Evolutionary conservation across 2,113 vertebrate genomes (phyloP).

Genomic region (Gnathonemus echidnorhynchus): DNA sequence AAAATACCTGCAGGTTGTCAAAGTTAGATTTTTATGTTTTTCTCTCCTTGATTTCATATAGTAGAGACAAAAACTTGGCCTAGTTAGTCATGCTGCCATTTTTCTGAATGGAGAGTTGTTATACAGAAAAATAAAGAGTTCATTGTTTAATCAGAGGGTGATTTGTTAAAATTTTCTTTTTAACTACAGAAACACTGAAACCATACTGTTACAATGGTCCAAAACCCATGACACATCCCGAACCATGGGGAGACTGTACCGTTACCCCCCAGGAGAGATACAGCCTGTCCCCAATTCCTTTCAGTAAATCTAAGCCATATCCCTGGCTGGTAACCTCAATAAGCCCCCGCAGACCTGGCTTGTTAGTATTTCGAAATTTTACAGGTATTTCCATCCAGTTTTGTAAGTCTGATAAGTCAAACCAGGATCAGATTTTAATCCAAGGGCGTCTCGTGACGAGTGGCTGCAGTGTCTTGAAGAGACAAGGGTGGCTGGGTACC

Average conservation of each 20-base stretch:
- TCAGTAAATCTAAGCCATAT: not conserved
- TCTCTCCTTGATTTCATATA: too few relatives aligned
- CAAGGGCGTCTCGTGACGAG: not conserved
- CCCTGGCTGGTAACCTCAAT: not conserved
- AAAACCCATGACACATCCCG: not conserved
- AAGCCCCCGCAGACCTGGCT: not conserved
- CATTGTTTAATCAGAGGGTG: not conserved
- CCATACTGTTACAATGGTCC: not conserved
- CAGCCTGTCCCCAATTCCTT: not conserved
- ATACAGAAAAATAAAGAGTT: not conserved
- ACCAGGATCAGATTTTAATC: not conserved
- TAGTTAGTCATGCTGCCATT: not conserved
- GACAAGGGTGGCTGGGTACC: conserved; percentile 45
- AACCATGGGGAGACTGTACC: not conserved
- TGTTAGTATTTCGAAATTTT: not conserved
- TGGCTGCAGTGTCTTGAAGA: not conserved
- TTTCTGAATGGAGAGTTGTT: too few relatives aligned
- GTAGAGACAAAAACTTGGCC: too few relatives aligned
- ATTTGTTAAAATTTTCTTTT: not conserved
- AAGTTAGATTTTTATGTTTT: too few relatives aligned
- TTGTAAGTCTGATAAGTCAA: not conserved
- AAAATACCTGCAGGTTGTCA: too few relatives aligned
- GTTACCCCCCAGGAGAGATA: not conserved
- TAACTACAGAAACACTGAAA: not conserved
- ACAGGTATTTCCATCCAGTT: not conserved